Base-by-base conservation (phyloP, 1,140 invertebrate genomes). In the Ceratosolen solmsi region DNA sequence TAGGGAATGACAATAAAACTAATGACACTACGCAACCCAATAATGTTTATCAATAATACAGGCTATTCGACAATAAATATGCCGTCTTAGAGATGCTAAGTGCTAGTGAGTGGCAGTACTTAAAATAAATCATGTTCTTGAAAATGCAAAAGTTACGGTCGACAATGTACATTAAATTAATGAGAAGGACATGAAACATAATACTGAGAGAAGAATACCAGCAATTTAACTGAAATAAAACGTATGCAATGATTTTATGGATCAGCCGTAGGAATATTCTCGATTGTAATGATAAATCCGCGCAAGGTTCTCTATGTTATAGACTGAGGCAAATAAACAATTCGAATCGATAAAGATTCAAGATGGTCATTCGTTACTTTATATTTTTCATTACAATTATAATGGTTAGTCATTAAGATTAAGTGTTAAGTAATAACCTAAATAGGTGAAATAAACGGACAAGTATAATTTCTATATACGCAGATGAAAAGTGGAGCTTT, bases 101-200 rank as follows among this genome's bases (percentile, higher is more conserved):
- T 68, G 8, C 33, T 20, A 11, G 63, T n/a, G 36, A n/a, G 33
- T n/a, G 3, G 36, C 7, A 68, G 20, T 68, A 38, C 30, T 68
- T 68, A 22, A 54, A 54, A n/a, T 68, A 38, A 68, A 68, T n/a
- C 11, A 38, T n/a, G 20, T n/a, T 17, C 15, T 22, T 15, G 27
- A 68, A 38, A 4, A n/a, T 22, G n/a, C 17, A 38, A 68, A 38
- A n/a, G 2, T 2, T 68, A 38, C 17, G 1, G 20, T 68, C 30
- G 9, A 65, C 15, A 65, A 36, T 36, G 63, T 65, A 33, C 15
- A 36, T 65, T 65, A 65, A 65, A 65, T 36, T 65, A 65, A 36
- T 22, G 9, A 65, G 13, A 36, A 65, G 30, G 33, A 65, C 17
- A 11, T 36, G 33, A 65, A 65, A 65, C 15, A 22, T 15, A 65